Base-by-base conservation (phyloP, 30 jellyfish, hydroid and myxozoan genomes). In the Catostylus mosaicus region DNA sequence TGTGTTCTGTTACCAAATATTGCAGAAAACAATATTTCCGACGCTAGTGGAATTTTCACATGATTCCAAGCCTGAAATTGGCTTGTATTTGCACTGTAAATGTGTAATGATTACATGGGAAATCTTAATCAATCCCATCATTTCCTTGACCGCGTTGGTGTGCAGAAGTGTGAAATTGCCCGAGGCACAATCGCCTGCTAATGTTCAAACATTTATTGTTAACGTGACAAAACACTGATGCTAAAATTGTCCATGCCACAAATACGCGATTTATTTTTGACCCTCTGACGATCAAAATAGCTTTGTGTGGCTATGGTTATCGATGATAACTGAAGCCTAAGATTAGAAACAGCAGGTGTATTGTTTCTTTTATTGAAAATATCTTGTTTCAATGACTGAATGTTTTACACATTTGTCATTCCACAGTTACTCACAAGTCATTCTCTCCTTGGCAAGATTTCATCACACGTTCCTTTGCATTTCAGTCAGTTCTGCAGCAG, bases 251-350 rank as follows among this genome's bases (percentile, higher is more conserved):
- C 67, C 67, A 43, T 52, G 30, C 30, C 8, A 16, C 26, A n/a
- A 52, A n/a, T 10, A 52, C 29, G 67, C 67, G 67, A 52, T 52
- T 52, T 52, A 52, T 52, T 52, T 52, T 52, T 52, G 67, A 52
- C 67, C 67, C 18, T 10, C 6, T 26, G 30, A 3, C 67, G 29
- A 52, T 52, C 30, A 52, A 52, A 52, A 52, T 52, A 52, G 67
- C 8, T 52, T 14, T 52, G 8, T 52, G 67, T 52, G 67, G 67
- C 67, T n/a, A 6, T 52, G 24, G 67, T 52, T 52, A 16, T 52
- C 67, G 19, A 52, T 52, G 54, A 3, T 52, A 26, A 52, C 7
- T 14, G 67, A 52, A 6, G 30, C 30, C 67, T 20, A 52, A n/a
- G 67, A 52, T 20, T 52, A 52, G 67, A 52, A 16, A 52, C 29